phyloP scores from a whole-genome alignment of 2,797 vertebrate genomes.

The Amazona finschi region DNA sequence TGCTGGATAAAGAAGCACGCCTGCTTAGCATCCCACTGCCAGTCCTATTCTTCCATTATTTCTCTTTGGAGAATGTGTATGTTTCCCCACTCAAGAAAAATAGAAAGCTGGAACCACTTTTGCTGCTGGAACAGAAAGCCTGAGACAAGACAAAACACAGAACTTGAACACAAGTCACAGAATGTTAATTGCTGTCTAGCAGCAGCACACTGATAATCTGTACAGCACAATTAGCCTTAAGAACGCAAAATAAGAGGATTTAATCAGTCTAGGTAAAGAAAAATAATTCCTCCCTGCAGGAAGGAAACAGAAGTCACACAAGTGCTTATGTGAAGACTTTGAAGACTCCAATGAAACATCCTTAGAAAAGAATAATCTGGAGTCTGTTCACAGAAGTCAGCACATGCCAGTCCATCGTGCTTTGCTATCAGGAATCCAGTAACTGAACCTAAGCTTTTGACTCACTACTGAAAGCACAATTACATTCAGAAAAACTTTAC shows the following conservation, averaged over 20 bases:
- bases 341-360: not conserved
- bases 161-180: not conserved
- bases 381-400: not conserved
- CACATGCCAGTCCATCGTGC: fast-evolving
- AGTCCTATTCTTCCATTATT: not conserved
- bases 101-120: not conserved
- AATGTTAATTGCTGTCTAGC: not conserved
- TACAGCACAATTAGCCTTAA: not conserved
- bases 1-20: not conserved
- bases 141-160: not conserved
- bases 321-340: not conserved
- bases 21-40: not conserved
- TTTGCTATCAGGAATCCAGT: not conserved
- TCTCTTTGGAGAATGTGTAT: not conserved
- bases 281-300: not conserved
- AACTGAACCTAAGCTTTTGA: not conserved
- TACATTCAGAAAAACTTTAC: not conserved
- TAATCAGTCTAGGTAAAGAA: not conserved
- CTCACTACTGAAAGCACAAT: not conserved
- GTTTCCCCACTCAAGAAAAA: not conserved
- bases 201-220: not conserved
- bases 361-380: not conserved
- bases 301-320: not conserved
- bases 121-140: not conserved
- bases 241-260: not conserved